A percentile compares a stretch with the other conserved stretches of the same genome.
These are phyloP conservation scores for Excalfactoria chinensis DNA, from an alignment of 2,113 vertebrate genomes.

Conservation along the genomic window DNA sequence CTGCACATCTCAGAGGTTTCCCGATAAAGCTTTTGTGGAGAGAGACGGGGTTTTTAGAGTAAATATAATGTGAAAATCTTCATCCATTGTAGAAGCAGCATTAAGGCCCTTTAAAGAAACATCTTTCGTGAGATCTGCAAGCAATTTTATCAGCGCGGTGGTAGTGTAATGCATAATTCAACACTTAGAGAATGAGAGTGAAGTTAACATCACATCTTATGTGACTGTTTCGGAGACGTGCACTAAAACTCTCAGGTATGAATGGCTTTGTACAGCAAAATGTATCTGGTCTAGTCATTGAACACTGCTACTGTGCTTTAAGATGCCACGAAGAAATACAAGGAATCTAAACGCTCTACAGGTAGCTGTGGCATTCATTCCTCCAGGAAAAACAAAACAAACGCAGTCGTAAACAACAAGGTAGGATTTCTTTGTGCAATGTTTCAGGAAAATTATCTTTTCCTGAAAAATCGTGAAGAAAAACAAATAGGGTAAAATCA, in stretches of 20 bases:
- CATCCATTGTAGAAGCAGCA: conserved; percentile 48
- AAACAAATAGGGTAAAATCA: background rate
- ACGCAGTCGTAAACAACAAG: background rate
- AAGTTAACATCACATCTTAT: background rate
- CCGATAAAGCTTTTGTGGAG: background rate
- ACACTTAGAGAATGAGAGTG: background rate
- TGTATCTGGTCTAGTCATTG: background rate
- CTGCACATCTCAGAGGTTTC: background rate
- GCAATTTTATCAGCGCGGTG: background rate
- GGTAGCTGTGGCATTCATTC: background rate
- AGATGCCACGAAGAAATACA: background rate
- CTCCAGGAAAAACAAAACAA: background rate
- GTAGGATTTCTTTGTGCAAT: background rate
- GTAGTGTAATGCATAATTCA: background rate
- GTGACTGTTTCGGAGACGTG: background rate
- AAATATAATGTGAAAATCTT: conserved; percentile 58
- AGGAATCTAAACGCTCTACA: background rate
- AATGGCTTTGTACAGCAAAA: background rate
- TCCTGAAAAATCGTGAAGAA: background rate
- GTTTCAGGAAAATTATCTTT: background rate
- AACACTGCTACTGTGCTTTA: background rate
- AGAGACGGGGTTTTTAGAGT: background rate
- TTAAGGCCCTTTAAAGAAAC: conserved; percentile 59
- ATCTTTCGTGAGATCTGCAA: background rate
- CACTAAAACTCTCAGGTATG: background rate